Conservation (phyloP, 2,888 invertebrate genomes). For the Argyresthia albistria region DNA sequence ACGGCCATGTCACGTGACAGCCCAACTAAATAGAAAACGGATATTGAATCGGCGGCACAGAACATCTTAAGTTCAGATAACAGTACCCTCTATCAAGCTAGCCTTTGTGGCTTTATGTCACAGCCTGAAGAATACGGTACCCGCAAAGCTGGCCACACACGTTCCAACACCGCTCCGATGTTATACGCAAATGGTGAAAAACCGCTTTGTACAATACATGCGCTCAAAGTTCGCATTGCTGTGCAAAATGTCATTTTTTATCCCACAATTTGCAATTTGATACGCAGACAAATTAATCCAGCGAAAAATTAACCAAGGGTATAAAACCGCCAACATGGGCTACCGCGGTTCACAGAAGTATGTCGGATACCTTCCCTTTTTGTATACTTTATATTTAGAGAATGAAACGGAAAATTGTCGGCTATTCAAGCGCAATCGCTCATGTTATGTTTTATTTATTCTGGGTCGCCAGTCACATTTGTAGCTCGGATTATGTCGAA, state of each 20-base stretch:
- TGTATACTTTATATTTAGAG: neutral
- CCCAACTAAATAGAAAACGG: constrained; percentile 42
- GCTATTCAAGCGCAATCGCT: neutral
- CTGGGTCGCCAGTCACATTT: neutral
- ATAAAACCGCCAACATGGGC: constrained; percentile 36
- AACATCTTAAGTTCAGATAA: constrained; percentile 41
- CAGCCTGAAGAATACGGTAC: constrained; percentile 6
- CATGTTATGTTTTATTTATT: neutral
- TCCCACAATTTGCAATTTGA: constrained; percentile 65
- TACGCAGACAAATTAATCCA: constrained; percentile 67
- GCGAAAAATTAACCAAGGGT: constrained; percentile 56
- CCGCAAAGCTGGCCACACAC: neutral
- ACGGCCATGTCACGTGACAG: constrained; percentile 12
- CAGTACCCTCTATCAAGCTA: constrained; percentile 41
- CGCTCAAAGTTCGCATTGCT: neutral
- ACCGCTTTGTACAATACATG: neutral
- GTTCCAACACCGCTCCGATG: neutral
- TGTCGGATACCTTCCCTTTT: constrained; percentile 18
- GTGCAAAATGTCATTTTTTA: constrained; percentile 50
- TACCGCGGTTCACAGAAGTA: constrained; percentile 30
- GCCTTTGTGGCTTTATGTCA: constrained; percentile 33
- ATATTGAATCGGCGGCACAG: constrained; percentile 47
- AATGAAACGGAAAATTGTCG: neutral
- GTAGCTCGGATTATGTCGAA: constrained; percentile 13
- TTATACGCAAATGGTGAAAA: neutral